phyloP scores from a whole-genome alignment of 1,140 invertebrate species.

The Magallana gigas region DNA sequence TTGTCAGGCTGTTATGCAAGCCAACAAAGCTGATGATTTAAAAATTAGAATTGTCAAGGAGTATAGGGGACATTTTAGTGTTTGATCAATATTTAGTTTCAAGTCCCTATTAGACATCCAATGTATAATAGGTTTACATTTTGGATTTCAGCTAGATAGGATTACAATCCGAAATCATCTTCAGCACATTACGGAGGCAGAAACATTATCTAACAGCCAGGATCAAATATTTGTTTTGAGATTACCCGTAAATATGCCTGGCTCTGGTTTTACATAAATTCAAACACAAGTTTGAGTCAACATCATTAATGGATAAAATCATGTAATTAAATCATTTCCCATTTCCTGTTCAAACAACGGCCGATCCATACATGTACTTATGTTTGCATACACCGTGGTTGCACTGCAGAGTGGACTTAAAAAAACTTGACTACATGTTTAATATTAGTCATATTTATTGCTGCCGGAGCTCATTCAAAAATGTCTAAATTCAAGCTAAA shows the following conservation, averaged over 20 bases:
- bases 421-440: too few species aligned
- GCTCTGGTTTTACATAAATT: conserved; percentile 10
- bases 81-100: conserved; percentile 25
- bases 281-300: conserved; percentile 11
- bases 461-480: too few species aligned
- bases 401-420: background rate
- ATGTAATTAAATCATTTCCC: conserved; percentile 32
- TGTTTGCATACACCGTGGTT: background rate
- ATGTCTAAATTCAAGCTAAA: too few species aligned
- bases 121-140: conserved; percentile 11
- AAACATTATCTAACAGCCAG: background rate
- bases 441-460: too few species aligned
- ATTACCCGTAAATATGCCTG: conserved; percentile 5
- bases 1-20: too few species aligned
- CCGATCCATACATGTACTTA: background rate
- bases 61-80: background rate
- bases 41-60: background rate
- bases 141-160: conserved; percentile 9
- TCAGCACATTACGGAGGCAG: background rate
- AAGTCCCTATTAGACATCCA: background rate
- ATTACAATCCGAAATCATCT: conserved; percentile 22
- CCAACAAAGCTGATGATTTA: background rate
- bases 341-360: conserved; percentile 24
- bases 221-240: conserved; percentile 28
- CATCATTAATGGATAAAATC: conserved; percentile 32